Percentiles rank a stretch among this genome's conserved stretches.
Evolutionary conservation across 2,888 invertebrate genomes (phyloP).

Genomic region (Lithophane socia): DNA sequence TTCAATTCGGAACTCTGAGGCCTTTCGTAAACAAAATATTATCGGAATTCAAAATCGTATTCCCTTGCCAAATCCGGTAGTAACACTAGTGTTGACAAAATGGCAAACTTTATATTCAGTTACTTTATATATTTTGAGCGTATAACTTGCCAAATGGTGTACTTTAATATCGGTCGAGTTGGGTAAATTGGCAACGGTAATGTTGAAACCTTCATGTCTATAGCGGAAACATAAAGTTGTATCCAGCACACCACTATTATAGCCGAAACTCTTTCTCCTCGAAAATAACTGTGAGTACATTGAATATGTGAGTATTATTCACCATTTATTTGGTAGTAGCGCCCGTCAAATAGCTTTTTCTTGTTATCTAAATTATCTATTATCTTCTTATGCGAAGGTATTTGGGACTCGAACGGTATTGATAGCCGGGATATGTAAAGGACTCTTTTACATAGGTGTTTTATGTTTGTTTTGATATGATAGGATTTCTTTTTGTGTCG

Average conservation of each 20-base stretch:
- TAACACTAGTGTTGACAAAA: slow-evolving; percentile 76
- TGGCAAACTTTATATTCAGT: slow-evolving; percentile 76
- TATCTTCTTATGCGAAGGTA: slow-evolving; percentile 74
- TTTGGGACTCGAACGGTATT: slow-evolving; percentile 71
- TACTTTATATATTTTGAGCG: slow-evolving; percentile 75
- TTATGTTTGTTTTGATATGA: slow-evolving; percentile 66
- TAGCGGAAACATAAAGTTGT: slow-evolving; percentile 77
- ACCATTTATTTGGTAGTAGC: slow-evolving; percentile 77
- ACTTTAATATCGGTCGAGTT: slow-evolving; percentile 83
- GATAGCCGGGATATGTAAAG: slow-evolving; percentile 72
- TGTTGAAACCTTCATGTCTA: slow-evolving; percentile 70
- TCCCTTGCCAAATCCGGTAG: slow-evolving; percentile 75
- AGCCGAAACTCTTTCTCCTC: slow-evolving; percentile 40
- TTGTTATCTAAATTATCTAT: slow-evolving; percentile 86
- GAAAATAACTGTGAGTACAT: slow-evolving; percentile 55
- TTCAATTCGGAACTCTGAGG: slow-evolving; percentile 75
- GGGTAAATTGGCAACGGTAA: slow-evolving; percentile 78
- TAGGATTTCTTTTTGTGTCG: slow-evolving; percentile 62
- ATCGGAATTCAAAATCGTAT: slow-evolving; percentile 76
- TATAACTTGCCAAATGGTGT: slow-evolving; percentile 85
- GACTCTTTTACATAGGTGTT: slow-evolving; percentile 69
- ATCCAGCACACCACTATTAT: slow-evolving; percentile 55
- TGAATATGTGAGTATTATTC: slow-evolving; percentile 78
- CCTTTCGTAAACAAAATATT: slow-evolving; percentile 77
- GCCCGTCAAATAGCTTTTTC: slow-evolving; percentile 77